A percentile compares a stretch with the other conserved stretches of the same genome.
phyloP scores from a whole-genome alignment of 2,797 vertebrate genomes.

The Smutsia gigantea region DNA sequence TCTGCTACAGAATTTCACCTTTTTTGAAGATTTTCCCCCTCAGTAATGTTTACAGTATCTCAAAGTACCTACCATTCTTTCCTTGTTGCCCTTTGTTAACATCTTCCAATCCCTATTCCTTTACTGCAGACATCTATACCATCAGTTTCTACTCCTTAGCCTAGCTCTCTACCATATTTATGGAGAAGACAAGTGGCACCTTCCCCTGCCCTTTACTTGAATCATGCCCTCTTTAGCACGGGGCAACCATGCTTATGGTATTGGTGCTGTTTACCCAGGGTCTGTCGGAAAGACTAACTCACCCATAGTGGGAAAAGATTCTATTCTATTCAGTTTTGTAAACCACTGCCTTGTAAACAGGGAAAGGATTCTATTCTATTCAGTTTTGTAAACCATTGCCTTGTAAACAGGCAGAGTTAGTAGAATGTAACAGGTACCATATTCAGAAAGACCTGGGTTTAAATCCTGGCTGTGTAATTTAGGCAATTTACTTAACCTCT shows the following conservation, averaged over 20 bases:
- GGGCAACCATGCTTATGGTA: not conserved
- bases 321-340: no score
- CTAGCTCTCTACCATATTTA: not conserved
- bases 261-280: not conserved
- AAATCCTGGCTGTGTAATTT: constrained; percentile 18
- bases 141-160: not conserved
- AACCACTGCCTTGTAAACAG: no score
- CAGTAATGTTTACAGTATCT: not conserved
- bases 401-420: not conserved
- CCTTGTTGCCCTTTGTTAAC: not conserved
- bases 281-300: not conserved
- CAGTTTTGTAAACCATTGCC: not conserved
- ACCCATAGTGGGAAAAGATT: not conserved
- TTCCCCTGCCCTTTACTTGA: not conserved
- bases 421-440: not conserved
- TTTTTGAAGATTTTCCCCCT: not conserved
- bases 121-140: not conserved
- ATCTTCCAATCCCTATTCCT: not conserved
- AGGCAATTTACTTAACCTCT: constrained; percentile 1
- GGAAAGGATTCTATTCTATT: not conserved
- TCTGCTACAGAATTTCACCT: constrained; percentile 5
- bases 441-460: constrained; percentile 40
- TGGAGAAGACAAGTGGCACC: not conserved
- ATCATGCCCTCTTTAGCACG: not conserved
- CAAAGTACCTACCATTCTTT: not conserved